Evolutionary conservation across 2,113 vertebrate genomes (phyloP), one percentile per base, ranked within the genome.

Genomic region (Collichthys lucidus): DNA sequence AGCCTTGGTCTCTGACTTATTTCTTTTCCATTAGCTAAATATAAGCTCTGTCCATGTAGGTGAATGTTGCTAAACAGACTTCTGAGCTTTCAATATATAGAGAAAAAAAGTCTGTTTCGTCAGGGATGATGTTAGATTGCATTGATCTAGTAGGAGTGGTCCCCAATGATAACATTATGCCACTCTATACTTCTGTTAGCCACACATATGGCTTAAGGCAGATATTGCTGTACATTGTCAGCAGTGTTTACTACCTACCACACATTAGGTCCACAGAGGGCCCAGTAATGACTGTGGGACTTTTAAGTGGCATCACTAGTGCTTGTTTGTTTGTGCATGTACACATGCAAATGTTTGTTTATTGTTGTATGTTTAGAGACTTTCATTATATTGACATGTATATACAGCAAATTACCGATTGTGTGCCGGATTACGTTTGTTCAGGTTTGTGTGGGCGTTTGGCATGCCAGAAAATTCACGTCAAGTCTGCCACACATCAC

Each of bases 151-250:
- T 56, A 16, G 57, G 56, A 72, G 71, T 77, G 74, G 22, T 87
- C 44, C 70, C 42, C 46, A 61, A 4, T 81, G 77, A 89, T 92
- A 81, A 74, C 50, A 5, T 50, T 55, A 4, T 74, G 72, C 76
- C 60, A 84, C 24, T 49, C 65, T 0, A 64, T 66, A 35, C 70
- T 78, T 80, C 17, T 49, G 61, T 31, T 47, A 55, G 60, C 46
- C 15, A 7, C 59, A 63, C 6, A 26, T 29, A 62, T 74, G 50
- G 70, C 70, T 74, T 26, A 31, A 82, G 79, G 81, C 79, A 76
- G 60, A 81, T 85, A 66, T 83, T 76, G 64, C 56, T 64, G 44
- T 72, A 82, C 85, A 80, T 77, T 87, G 74, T 90, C 69, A 74
- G 71, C 74, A 68, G 61, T 89, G 60, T 86, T 90, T 77, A 75